These are phyloP conservation scores for Rhincodon typus DNA, from an alignment of 2,797 vertebrate genomes.

Conservation along the genomic window DNA sequence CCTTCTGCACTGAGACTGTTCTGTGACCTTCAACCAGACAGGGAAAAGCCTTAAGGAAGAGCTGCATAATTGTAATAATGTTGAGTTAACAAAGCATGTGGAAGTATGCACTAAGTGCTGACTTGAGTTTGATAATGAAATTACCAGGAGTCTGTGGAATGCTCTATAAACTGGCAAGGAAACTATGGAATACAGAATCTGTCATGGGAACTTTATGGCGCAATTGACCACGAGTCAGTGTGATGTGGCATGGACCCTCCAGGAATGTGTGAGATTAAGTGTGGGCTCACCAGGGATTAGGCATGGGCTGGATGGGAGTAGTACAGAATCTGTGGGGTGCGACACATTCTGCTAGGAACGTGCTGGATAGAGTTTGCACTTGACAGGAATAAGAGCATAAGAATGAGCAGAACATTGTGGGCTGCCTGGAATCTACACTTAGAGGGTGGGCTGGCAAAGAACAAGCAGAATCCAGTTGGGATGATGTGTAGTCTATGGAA, in stretches of 20 bases:
- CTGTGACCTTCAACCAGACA: no score
- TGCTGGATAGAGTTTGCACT: background rate
- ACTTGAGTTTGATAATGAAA: background rate
- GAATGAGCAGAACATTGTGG: background rate
- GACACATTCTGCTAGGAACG: background rate
- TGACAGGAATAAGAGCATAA: background rate
- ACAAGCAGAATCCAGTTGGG: background rate
- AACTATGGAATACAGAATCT: background rate
- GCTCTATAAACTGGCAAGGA: background rate
- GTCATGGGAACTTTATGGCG: no score
- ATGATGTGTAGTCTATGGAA: background rate
- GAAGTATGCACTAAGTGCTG: no score
- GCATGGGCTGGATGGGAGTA: background rate
- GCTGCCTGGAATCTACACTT: background rate
- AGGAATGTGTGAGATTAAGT: background rate
- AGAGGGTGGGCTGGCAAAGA: background rate
- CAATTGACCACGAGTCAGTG: background rate
- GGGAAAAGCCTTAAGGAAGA: background rate
- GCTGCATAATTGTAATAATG: background rate
- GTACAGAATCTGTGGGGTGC: background rate
- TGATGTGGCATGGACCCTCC: background rate
- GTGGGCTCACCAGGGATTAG: background rate
- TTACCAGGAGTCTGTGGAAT: no score
- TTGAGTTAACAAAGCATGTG: background rate
- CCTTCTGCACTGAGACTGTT: no score